These are phyloP conservation scores for Silurus lanzhouensis DNA, from an alignment of 2,797 vertebrate species.

Conservation along the genomic window DNA sequence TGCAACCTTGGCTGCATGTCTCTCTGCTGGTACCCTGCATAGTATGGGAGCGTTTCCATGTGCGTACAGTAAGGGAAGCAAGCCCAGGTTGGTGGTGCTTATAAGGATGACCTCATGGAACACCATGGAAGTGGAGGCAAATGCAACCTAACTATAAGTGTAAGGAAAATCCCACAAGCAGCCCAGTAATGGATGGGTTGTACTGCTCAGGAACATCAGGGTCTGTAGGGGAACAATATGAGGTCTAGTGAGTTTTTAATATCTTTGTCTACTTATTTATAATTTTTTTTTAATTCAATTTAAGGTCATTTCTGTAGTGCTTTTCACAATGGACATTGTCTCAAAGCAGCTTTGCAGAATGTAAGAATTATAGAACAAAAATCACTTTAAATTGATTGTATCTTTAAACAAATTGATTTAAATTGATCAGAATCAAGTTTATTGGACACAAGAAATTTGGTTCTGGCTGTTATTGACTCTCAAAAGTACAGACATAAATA, in stretches of 20 bases:
- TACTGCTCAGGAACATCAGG: slow-evolving; percentile 78
- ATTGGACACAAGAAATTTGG: too few relatives aligned
- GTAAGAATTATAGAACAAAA: too few relatives aligned
- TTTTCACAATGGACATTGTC: too few relatives aligned
- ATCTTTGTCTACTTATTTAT: too few relatives aligned
- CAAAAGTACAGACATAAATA: too few relatives aligned
- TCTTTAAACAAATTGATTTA: too few relatives aligned
- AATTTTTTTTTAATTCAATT: too few relatives aligned
- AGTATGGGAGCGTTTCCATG: slow-evolving; percentile 63
- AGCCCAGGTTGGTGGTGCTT: slow-evolving; percentile 74
- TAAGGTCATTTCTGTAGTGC: too few relatives aligned
- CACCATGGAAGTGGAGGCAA: slow-evolving; percentile 76
- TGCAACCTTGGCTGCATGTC: slow-evolving; percentile 77
- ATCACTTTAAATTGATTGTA: too few relatives aligned
- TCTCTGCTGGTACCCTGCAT: slow-evolving; percentile 75
- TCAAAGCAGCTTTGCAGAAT: too few relatives aligned
- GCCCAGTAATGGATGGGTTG: slow-evolving; percentile 77
- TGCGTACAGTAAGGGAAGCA: slow-evolving; percentile 73
- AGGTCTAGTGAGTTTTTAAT: background rate
- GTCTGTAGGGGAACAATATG: slow-evolving; percentile 61
- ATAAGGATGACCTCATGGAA: slow-evolving; percentile 79
- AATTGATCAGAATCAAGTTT: too few relatives aligned
- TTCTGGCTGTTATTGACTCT: too few relatives aligned
- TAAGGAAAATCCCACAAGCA: slow-evolving; percentile 81
- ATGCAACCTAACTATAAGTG: slow-evolving; percentile 69